A percentile compares a stretch with the other conserved stretches of the same genome.
Evolutionary conservation across 2,888 invertebrate genomes (phyloP).

Genomic region (Limnephilus lunatus): DNA sequence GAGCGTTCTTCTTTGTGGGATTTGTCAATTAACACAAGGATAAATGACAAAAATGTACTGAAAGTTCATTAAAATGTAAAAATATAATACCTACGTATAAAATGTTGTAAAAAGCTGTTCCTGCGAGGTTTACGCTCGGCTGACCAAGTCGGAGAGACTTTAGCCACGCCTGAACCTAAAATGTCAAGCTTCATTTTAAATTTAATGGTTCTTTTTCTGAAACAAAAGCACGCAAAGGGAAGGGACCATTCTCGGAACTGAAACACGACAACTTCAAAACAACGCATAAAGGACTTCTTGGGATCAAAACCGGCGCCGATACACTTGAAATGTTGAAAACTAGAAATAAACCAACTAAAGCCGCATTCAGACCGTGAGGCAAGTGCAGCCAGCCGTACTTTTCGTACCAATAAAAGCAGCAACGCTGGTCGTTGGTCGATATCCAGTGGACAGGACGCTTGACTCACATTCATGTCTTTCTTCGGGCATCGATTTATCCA

Average conservation of each 20-base stretch:
- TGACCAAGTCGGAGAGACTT: conserved; percentile 5
- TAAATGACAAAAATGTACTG: background rate
- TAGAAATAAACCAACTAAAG: background rate
- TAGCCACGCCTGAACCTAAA: conserved; percentile 14
- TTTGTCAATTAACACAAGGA: background rate
- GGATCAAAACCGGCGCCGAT: conserved; percentile 6
- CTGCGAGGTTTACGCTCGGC: conserved; percentile 10
- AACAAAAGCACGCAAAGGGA: conserved; percentile 19
- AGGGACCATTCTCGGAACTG: conserved; percentile 14
- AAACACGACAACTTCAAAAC: conserved; percentile 20
- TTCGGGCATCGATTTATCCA: background rate
- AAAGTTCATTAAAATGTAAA: background rate
- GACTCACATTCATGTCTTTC: background rate
- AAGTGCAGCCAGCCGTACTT: background rate
- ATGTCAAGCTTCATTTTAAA: conserved; percentile 33
- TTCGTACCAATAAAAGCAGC: background rate
- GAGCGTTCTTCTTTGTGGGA: background rate
- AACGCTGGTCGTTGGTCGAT: too few relatives aligned
- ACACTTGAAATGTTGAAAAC: background rate
- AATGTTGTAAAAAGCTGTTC: background rate
- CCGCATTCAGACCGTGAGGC: background rate
- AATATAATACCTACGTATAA: background rate
- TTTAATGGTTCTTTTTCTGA: conserved; percentile 21
- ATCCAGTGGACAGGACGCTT: background rate
- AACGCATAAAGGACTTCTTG: conserved; percentile 18